phyloP scores from a whole-genome alignment of 2,888 invertebrate species.

The Eueremaeus valkanovi region DNA sequence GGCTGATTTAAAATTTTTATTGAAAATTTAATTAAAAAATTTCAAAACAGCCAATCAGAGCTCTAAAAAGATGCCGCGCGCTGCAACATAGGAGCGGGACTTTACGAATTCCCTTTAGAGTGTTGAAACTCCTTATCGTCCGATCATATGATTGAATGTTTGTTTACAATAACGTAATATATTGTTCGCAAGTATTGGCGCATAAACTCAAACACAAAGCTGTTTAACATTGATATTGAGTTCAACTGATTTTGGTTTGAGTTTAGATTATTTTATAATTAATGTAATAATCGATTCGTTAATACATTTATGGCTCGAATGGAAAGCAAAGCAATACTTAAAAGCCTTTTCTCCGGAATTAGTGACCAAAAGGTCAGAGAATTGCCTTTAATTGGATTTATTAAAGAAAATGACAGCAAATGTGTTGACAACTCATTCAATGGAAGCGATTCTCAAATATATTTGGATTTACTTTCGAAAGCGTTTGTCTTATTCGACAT shows the following conservation, averaged over 20 bases:
- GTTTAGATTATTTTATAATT: background rate
- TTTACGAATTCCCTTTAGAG: too few species aligned
- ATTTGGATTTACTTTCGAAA: constrained; percentile 17
- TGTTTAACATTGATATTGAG: background rate
- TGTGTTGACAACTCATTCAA: background rate
- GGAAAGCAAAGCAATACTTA: background rate
- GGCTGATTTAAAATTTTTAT: too few species aligned
- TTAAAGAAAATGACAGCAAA: background rate
- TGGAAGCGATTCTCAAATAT: background rate
- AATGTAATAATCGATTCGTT: background rate
- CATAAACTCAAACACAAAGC: constrained; percentile 3
- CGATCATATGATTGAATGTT: background rate
- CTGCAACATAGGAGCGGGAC: too few species aligned
- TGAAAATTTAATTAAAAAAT: too few species aligned
- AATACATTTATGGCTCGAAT: background rate
- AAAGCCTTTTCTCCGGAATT: background rate
- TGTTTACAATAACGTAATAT: background rate
- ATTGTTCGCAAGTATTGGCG: background rate
- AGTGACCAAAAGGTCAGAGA: background rate
- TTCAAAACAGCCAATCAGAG: too few species aligned
- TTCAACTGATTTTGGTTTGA: background rate
- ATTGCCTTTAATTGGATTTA: background rate
- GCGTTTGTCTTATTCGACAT: background rate
- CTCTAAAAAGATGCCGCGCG: too few species aligned
- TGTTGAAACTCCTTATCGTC: background rate